Conservation (phyloP, 2,113 vertebrate genomes). For the Elanoides forficatus region DNA sequence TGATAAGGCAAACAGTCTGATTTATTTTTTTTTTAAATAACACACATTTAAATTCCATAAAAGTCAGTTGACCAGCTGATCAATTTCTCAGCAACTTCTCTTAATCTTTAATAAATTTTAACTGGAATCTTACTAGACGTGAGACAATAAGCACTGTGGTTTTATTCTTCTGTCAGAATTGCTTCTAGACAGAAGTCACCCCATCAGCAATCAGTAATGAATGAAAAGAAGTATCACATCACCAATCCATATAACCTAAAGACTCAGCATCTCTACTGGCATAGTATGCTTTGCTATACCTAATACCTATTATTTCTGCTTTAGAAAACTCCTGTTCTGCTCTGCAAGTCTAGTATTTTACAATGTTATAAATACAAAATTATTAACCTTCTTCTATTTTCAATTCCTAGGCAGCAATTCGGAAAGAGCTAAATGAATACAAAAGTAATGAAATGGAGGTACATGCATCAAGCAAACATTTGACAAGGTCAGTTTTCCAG, state of each 20-base stretch:
- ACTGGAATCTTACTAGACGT: neutral
- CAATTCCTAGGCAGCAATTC: constrained; percentile 89
- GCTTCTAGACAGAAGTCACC: neutral
- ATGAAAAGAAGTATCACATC: neutral
- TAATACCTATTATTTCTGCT: neutral
- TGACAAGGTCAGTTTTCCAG: constrained; percentile 86
- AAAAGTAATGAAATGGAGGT: constrained; percentile 99
- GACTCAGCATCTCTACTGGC: neutral
- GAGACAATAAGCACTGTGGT: neutral
- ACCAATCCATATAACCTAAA: neutral
- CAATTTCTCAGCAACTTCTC: neutral
- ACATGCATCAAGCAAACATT: constrained; percentile 94
- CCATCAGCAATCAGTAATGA: neutral
- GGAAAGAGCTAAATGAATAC: constrained; percentile 98
- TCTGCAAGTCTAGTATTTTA: neutral
- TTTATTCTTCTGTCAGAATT: neutral
- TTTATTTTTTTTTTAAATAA: neutral
- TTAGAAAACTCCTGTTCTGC: neutral
- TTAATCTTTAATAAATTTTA: neutral
- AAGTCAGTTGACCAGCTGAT: neutral
- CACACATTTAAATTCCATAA: neutral
- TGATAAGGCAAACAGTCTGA: neutral
- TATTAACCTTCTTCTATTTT: neutral
- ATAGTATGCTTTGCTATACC: neutral
- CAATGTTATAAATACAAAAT: neutral